phyloP scores from a whole-genome alignment of 2,113 vertebrate species.

The Heterochromis multidens region DNA sequence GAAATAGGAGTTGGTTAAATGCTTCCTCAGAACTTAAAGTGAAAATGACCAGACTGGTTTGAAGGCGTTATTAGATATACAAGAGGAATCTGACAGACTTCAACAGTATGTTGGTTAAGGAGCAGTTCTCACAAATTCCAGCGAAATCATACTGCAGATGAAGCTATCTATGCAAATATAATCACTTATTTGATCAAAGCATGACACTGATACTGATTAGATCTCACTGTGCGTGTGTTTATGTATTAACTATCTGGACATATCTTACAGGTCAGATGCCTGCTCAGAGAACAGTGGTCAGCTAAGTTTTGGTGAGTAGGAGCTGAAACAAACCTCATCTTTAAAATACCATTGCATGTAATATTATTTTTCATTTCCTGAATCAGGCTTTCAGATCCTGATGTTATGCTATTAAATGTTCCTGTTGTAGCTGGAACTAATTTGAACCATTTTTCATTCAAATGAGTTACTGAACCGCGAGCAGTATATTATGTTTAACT shows the following conservation, averaged over 20 bases:
- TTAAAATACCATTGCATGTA: not conserved
- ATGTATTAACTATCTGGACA: not conserved
- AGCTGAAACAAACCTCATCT: not conserved
- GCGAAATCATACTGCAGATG: not conserved
- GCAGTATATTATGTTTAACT: not conserved
- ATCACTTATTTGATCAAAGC: not conserved
- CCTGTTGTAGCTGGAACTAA: not conserved
- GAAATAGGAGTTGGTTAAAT: not conserved
- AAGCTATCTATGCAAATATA: conserved; percentile 11
- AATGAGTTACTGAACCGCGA: not conserved
- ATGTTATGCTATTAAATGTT: not conserved
- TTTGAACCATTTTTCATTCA: not conserved
- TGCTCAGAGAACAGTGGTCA: conserved; percentile 29
- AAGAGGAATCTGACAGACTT: conserved; percentile 31
- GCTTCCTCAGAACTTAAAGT: not conserved
- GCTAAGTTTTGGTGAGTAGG: conserved; percentile 65
- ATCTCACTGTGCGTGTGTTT: not conserved
- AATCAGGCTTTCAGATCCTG: not conserved
- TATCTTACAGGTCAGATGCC: conserved; percentile 53
- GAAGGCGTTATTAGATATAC: not conserved
- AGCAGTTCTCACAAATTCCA: not conserved
- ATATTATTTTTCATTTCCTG: not conserved
- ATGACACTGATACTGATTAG: not conserved
- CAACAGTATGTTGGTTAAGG: not conserved
- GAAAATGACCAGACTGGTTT: not conserved